These are phyloP conservation scores for Ennomos erosarius DNA, from an alignment of 2,888 invertebrate genomes.

Conservation along the genomic window DNA sequence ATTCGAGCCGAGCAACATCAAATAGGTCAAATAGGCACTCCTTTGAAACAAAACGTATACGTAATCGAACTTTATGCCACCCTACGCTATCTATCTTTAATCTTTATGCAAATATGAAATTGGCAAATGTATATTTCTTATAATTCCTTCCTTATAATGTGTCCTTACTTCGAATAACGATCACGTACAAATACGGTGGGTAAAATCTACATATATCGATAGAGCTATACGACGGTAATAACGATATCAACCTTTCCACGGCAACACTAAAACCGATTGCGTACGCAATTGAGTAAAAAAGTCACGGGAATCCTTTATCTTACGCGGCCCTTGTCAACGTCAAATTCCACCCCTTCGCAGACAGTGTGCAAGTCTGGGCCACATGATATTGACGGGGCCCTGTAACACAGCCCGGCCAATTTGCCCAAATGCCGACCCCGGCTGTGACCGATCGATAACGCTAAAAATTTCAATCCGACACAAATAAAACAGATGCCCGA, in stretches of 20 bases:
- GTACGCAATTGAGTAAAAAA: conserved; percentile 40
- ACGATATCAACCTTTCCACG: conserved; percentile 30
- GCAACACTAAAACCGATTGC: conserved; percentile 33
- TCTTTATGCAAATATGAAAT: no score
- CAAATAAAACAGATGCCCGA: conserved; percentile 34
- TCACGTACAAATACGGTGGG: conserved; percentile 10
- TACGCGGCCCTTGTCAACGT: conserved; percentile 48
- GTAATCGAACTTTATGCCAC: no score
- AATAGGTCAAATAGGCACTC: no score
- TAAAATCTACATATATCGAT: conserved; percentile 6
- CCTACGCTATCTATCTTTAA: no score
- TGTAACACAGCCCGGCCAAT: conserved; percentile 32
- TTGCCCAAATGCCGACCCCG: conserved; percentile 26
- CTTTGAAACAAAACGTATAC: no score
- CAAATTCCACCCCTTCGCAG: conserved; percentile 41
- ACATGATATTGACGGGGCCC: conserved; percentile 51
- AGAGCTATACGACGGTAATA: conserved; percentile 25
- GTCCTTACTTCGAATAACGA: conserved; percentile 8
- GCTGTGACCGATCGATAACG: conserved; percentile 29
- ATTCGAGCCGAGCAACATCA: no score
- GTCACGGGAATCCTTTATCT: conserved; percentile 38
- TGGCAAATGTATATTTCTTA: no score
- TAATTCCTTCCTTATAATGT: no score
- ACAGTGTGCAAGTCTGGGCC: conserved; percentile 38
- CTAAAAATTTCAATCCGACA: conserved; percentile 36